These are phyloP conservation scores for Antitype chi DNA, from an alignment of 2,888 invertebrate species.

Conservation along the genomic window DNA sequence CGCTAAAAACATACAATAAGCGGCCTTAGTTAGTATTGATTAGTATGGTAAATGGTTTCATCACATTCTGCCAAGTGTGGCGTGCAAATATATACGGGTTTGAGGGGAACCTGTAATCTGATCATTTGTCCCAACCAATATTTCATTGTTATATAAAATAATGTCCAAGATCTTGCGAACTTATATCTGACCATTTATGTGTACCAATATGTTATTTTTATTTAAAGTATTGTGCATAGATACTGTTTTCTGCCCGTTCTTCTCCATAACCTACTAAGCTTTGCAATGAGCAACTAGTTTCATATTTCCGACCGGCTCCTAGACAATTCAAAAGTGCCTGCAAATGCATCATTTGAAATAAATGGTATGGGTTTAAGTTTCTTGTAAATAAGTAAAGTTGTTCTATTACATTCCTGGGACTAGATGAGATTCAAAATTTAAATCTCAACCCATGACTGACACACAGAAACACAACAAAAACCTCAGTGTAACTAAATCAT, in stretches of 20 bases:
- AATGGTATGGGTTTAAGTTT: background rate
- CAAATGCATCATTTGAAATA: background rate
- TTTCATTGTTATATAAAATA: background rate
- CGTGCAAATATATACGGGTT: too few species aligned
- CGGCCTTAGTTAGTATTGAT: too few species aligned
- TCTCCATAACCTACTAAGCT: background rate
- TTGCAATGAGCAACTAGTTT: background rate
- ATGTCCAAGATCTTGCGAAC: too few species aligned
- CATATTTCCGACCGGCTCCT: background rate
- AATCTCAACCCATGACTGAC: background rate
- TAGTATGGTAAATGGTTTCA: too few species aligned
- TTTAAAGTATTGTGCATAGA: background rate
- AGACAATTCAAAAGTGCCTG: background rate
- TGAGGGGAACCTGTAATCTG: too few species aligned
- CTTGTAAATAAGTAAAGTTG: background rate
- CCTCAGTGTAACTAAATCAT: slow-evolving; percentile 12
- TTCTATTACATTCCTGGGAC: background rate
- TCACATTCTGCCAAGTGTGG: too few species aligned
- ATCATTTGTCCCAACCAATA: background rate
- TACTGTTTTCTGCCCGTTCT: background rate
- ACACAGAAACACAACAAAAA: slow-evolving; percentile 4
- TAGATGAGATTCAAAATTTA: background rate
- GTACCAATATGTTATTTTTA: too few species aligned
- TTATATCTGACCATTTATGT: too few species aligned
- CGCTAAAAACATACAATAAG: too few species aligned